These are phyloP conservation scores for Anagrus nilaparvatae DNA, from an alignment of 1,140 invertebrate species.

Conservation along the genomic window DNA sequence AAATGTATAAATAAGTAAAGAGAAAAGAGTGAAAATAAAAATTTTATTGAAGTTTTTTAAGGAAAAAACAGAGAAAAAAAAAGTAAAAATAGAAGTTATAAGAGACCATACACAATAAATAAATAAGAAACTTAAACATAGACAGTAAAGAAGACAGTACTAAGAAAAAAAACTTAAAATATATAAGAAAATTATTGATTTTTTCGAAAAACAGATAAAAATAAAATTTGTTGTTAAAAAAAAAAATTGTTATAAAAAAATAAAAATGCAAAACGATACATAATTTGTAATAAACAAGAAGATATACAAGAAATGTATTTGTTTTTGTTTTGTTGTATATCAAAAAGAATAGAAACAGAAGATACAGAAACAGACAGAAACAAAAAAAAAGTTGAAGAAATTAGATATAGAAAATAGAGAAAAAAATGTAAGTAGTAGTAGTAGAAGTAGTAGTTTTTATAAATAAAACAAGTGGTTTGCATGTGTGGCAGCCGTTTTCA, in stretches of 20 bases:
- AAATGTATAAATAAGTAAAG: conserved; percentile 6
- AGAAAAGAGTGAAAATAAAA: conserved; percentile 4
- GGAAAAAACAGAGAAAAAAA: conserved; percentile 14
- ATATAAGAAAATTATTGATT: conserved; percentile 4
- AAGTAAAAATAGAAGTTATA: conserved; percentile 17
- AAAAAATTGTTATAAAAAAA: neutral
- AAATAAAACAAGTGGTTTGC: conserved; percentile 26
- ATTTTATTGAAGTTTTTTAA: neutral
- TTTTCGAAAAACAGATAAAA: neutral
- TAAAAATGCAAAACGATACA: conserved; percentile 10
- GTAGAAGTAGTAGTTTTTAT: neutral
- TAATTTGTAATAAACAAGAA: neutral
- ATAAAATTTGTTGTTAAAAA: neutral
- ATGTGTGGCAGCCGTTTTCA: conserved; percentile 37
- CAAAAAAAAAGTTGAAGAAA: conserved; percentile 10
- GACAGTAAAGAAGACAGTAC: neutral
- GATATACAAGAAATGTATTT: no score
- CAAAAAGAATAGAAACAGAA: conserved; percentile 7
- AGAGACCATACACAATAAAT: conserved; percentile 18
- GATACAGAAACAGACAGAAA: conserved; percentile 12
- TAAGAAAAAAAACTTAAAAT: neutral
- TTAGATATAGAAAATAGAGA: no score
- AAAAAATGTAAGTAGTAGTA: neutral
- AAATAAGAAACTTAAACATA: conserved; percentile 10
- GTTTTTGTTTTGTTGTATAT: no score